Evolutionary conservation across 2,888 invertebrate genomes (phyloP).

Genomic region (Scotopteryx bipunctaria): DNA sequence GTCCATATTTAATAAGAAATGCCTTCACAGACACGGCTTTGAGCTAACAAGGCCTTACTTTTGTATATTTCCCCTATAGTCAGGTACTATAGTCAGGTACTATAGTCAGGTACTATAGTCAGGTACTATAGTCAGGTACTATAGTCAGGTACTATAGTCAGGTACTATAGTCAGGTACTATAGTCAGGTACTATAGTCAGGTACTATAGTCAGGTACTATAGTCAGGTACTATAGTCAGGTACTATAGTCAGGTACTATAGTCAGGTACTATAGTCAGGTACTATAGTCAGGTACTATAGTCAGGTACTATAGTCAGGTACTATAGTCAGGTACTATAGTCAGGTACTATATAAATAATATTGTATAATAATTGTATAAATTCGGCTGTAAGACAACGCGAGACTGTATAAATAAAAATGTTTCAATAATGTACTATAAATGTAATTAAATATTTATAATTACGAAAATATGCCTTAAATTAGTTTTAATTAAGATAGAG

Average conservation of each 20-base stretch:
- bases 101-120: conserved; percentile 52
- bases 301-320: conserved; percentile 52
- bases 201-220: conserved; percentile 52
- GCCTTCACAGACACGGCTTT: conserved; percentile 31
- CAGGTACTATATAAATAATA: conserved; percentile 53
- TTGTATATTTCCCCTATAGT: conserved; percentile 45
- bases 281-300: conserved; percentile 52
- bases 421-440: conserved; percentile 64
- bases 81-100: conserved; percentile 49
- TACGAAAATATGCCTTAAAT: conserved; percentile 73
- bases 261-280: conserved; percentile 50
- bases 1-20: conserved; percentile 28
- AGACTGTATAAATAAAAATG: conserved; percentile 71
- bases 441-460: conserved; percentile 77
- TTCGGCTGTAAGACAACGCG: conserved; percentile 75
- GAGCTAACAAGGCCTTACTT: conserved; percentile 43
- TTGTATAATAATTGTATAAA: conserved; percentile 62
- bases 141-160: conserved; percentile 52
- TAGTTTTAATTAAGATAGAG: conserved; percentile 33
- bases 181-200: conserved; percentile 52
- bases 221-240: conserved; percentile 51
- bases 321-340: conserved; percentile 54
- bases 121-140: conserved; percentile 53
- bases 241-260: conserved; percentile 55
- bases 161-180: conserved; percentile 50